phyloP scores from a whole-genome alignment of 2,888 invertebrate species.

The Vandiemenella viatica region DNA sequence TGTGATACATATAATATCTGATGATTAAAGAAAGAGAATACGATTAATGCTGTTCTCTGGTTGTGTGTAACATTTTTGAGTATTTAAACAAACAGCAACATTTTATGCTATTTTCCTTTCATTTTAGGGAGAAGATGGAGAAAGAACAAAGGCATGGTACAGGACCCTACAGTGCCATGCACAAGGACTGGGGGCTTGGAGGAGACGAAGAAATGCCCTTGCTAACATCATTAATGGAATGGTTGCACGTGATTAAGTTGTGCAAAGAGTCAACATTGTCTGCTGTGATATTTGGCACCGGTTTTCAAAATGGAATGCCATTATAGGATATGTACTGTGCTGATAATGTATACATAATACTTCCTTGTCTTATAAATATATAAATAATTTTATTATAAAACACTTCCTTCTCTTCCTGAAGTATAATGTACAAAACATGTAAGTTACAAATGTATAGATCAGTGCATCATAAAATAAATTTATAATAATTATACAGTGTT shows the following conservation, averaged over 20 bases:
- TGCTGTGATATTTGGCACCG: neutral
- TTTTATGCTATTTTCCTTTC: no score
- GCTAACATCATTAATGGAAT: constrained; percentile 87
- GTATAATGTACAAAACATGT: neutral
- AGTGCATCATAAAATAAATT: neutral
- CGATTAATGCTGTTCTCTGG: no score
- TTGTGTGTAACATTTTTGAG: no score
- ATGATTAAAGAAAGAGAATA: no score
- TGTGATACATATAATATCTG: no score
- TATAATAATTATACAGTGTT: neutral
- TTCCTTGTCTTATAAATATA: neutral
- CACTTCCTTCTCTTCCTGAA: neutral
- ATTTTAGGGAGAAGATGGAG: constrained; percentile 75
- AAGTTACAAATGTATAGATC: neutral
- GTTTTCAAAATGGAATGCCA: neutral
- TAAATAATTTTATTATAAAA: neutral
- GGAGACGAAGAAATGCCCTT: constrained; percentile 76
- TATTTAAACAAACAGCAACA: no score
- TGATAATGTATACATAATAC: neutral
- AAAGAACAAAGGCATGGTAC: constrained; percentile 79
- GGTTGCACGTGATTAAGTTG: constrained; percentile 16
- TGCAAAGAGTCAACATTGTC: neutral
- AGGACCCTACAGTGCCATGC: constrained; percentile 79
- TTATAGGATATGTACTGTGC: neutral
- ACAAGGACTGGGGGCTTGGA: constrained; percentile 84